A percentile compares a stretch with the other conserved stretches of the same genome.
These are phyloP conservation scores for Haliaeetus leucogaster DNA, from an alignment of 2,113 vertebrate genomes.

Conservation along the genomic window DNA sequence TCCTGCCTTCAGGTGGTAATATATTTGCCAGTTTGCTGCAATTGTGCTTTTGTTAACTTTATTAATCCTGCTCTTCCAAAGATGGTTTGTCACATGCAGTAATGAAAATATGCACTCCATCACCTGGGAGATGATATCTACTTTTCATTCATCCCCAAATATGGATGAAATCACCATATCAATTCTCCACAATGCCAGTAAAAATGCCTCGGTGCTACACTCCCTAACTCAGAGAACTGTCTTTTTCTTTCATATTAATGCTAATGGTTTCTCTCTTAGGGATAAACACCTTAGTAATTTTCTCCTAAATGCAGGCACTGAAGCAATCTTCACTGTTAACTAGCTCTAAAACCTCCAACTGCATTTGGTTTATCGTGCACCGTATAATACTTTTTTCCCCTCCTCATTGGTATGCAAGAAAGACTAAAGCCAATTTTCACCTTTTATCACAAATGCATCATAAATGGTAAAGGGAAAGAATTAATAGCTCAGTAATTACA, in stretches of 20 bases:
- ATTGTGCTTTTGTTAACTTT: background rate
- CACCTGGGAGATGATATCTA: background rate
- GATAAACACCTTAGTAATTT: slow-evolving; percentile 51
- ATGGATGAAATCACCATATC: background rate
- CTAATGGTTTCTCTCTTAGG: slow-evolving; percentile 13
- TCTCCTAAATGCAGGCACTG: slow-evolving; percentile 29
- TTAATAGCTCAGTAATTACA: slow-evolving; percentile 16
- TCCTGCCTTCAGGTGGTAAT: background rate
- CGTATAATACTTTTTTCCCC: background rate
- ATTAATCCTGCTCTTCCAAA: slow-evolving; percentile 1
- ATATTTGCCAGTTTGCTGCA: background rate
- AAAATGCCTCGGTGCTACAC: background rate
- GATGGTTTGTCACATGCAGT: background rate
- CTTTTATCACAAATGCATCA: slow-evolving; percentile 47
- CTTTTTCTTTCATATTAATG: slow-evolving; percentile 42
- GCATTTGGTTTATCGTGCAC: background rate
- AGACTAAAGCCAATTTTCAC: slow-evolving; percentile 5
- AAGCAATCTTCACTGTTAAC: slow-evolving; percentile 42
- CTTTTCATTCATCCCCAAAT: background rate
- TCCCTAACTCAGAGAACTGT: background rate
- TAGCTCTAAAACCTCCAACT: background rate
- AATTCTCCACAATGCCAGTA: background rate
- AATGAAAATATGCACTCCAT: background rate
- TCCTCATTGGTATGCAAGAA: slow-evolving; percentile 21
- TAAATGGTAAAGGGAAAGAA: slow-evolving; percentile 30